phyloP scores from a whole-genome alignment of 2,888 invertebrate species.

The Aspidapion aeneum region DNA sequence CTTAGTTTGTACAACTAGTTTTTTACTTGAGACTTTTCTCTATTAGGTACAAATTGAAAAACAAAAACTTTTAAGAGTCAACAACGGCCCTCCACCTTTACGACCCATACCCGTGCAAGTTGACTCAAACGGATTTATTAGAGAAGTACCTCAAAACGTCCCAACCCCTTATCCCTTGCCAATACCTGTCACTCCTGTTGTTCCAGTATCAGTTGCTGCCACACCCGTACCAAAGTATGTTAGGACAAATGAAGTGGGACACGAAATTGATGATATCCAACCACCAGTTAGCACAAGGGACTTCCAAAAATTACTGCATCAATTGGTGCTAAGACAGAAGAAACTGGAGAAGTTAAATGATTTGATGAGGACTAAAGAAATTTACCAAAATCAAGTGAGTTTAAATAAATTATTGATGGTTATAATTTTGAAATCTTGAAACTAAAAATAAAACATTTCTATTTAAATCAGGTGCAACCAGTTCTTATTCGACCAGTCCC shows the following conservation, averaged over 20 bases:
- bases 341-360: slow-evolving; percentile 56
- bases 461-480: slow-evolving; percentile 18
- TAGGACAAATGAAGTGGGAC: slow-evolving; percentile 36
- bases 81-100: slow-evolving; percentile 30
- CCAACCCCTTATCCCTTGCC: slow-evolving; percentile 36
- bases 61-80: slow-evolving; percentile 32
- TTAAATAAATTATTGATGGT: too few relatives aligned
- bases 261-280: slow-evolving; percentile 58
- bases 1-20: not conserved
- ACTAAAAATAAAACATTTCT: too few relatives aligned
- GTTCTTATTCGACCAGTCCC: not conserved
- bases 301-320: slow-evolving; percentile 63
- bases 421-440: too few relatives aligned
- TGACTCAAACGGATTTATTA: slow-evolving; percentile 43
- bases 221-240: slow-evolving; percentile 26
- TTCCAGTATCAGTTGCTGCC: slow-evolving; percentile 31
- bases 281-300: slow-evolving; percentile 70
- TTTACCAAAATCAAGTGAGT: not conserved
- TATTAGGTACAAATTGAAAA: slow-evolving; percentile 45
- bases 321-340: slow-evolving; percentile 62
- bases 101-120: slow-evolving; percentile 44
- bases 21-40: too few relatives aligned
- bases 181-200: slow-evolving; percentile 29
- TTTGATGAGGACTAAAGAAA: slow-evolving; percentile 31
- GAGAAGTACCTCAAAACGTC: slow-evolving; percentile 37